A percentile compares a stretch with the other conserved stretches of the same genome.
phyloP scores from a whole-genome alignment of 2,113 vertebrate species.

The Platanista minor region DNA sequence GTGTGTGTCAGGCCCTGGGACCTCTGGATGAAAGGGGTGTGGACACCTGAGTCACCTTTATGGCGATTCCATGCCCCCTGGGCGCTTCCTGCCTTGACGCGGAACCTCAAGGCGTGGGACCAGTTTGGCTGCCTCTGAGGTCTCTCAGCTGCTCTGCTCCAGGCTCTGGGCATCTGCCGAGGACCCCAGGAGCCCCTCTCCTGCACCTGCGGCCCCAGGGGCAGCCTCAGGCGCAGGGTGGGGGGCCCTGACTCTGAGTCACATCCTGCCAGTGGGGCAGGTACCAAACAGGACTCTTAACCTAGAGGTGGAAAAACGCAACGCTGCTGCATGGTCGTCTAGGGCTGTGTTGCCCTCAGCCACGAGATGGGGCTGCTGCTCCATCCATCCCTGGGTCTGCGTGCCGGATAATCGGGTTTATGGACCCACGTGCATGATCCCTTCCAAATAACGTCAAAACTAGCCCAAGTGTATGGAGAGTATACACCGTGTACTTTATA shows the following conservation, averaged over 20 bases:
- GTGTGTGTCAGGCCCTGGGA: not conserved
- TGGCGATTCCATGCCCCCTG: fast-evolving
- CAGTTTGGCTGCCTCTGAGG: not conserved
- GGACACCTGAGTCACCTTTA: not conserved
- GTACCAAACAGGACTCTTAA: fast-evolving
- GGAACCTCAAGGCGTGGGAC: not conserved
- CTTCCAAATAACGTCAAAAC: not conserved
- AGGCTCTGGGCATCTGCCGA: not conserved
- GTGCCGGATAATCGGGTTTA: not conserved
- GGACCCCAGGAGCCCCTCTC: not conserved
- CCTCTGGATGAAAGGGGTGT: not conserved
- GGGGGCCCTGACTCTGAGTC: not conserved
- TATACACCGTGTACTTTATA: not conserved
- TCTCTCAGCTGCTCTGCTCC: not conserved
- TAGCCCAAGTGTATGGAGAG: too few species aligned
- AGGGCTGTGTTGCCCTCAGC: fast-evolving
- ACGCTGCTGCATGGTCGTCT: fast-evolving
- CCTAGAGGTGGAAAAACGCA: not conserved
- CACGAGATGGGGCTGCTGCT: not conserved
- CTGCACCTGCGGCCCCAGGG: not conserved
- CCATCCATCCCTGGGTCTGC: not conserved
- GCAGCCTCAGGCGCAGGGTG: fast-evolving
- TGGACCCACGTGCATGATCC: fast-evolving
- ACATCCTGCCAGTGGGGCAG: fast-evolving
- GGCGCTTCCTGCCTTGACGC: not conserved